Conservation (phyloP, 2,113 vertebrate species). For the Marcusenius ussheri region DNA sequence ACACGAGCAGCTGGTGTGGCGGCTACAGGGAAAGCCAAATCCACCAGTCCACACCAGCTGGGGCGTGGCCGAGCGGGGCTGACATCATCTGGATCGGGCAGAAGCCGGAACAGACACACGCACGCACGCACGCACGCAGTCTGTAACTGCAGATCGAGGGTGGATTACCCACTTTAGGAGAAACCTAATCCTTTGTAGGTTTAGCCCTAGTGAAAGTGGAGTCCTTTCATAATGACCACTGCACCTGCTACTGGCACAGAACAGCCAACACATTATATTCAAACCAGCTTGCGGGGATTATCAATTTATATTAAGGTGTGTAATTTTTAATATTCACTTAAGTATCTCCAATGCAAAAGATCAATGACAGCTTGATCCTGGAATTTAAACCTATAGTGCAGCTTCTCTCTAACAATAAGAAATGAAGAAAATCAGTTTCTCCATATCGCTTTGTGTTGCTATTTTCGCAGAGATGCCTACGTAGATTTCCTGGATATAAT, state of each 20-base stretch:
- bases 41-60: background rate
- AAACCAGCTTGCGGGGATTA: background rate
- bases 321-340: background rate
- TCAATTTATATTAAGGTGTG: background rate
- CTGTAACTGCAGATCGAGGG: background rate
- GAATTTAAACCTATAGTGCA: background rate
- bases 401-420: background rate
- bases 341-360: background rate
- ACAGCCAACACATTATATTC: background rate
- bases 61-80: background rate
- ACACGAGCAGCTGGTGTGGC: background rate
- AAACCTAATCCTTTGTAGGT: constrained; percentile 4
- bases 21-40: background rate
- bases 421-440: background rate
- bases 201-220: background rate
- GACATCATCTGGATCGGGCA: constrained; percentile 11
- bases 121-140: background rate
- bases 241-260: background rate
- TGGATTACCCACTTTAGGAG: background rate
- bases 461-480: background rate
- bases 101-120: background rate
- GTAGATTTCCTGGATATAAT: background rate
- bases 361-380: background rate
- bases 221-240: background rate
- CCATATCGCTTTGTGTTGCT: background rate